These are phyloP conservation scores for Pristis pectinata DNA, from an alignment of 2,797 vertebrate genomes.

Conservation along the genomic window DNA sequence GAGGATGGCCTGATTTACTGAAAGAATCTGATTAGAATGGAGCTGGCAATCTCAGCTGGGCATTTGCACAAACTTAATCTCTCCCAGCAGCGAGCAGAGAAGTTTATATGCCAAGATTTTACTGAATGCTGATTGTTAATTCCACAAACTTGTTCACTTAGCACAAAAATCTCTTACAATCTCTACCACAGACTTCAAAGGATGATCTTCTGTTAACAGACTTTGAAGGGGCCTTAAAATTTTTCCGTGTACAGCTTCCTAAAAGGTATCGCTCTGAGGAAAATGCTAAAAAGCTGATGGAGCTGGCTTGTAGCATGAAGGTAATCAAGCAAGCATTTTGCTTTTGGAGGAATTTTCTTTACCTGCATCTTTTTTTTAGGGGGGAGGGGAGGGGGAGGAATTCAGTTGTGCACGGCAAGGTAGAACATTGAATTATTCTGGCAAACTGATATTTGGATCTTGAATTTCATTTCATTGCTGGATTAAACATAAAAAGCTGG, in stretches of 20 bases:
- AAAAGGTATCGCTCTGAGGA: conserved; percentile 98
- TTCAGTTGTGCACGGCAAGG: background rate
- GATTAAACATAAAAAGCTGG: background rate
- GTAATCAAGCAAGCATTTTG: conserved; percentile 52
- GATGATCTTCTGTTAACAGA: conserved; percentile 91
- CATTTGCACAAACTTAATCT: conserved; percentile 33
- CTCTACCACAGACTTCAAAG: conserved; percentile 76
- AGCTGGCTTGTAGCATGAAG: conserved; percentile 96
- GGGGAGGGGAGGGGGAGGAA: background rate
- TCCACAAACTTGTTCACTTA: background rate
- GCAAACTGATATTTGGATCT: background rate
- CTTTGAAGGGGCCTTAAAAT: conserved; percentile 95
- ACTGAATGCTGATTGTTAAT: conserved; percentile 37
- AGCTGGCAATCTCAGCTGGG: conserved; percentile 39
- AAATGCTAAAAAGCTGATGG: conserved; percentile 97
- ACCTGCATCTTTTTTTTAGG: background rate
- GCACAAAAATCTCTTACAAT: background rate
- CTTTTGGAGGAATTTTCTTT: conserved; percentile 14
- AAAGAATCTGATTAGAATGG: conserved; percentile 38
- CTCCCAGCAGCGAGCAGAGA: background rate
- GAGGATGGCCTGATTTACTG: conserved; percentile 38
- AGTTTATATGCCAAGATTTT: conserved; percentile 18
- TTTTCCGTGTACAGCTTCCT: conserved; percentile 94
- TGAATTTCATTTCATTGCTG: too few species aligned
- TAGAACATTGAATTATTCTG: background rate